Conservation (phyloP, 2,888 invertebrate genomes). For the Phyto melanocephala region DNA sequence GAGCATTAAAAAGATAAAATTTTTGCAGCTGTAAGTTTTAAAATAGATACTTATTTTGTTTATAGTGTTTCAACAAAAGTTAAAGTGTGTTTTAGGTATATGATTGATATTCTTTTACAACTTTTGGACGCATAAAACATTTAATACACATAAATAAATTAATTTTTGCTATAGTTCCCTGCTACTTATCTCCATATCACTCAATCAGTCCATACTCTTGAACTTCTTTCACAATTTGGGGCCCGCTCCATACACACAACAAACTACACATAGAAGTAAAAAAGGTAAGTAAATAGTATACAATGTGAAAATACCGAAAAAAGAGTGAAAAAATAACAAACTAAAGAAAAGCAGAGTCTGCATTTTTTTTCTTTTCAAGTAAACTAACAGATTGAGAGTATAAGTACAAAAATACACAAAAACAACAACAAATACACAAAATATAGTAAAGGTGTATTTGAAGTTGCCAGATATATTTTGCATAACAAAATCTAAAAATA, state of each 20-base stretch:
- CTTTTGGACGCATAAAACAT: constrained; percentile 39
- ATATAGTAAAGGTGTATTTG: constrained; percentile 44
- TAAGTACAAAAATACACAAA: constrained; percentile 5
- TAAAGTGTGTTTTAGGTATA: constrained; percentile 20
- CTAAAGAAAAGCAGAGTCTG: constrained; percentile 42
- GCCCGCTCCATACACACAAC: constrained; percentile 26
- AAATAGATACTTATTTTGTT: constrained; percentile 45
- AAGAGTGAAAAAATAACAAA: constrained; percentile 8
- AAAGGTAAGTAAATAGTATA: constrained; percentile 46
- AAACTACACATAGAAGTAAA: constrained; percentile 14
- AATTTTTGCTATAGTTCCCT: not conserved
- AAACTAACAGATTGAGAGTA: constrained; percentile 60
- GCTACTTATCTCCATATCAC: not conserved
- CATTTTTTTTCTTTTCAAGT: constrained; percentile 54
- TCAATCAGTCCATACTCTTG: constrained; percentile 8
- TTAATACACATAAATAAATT: not conserved
- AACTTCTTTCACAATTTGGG: constrained; percentile 41
- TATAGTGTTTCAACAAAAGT: constrained; percentile 42
- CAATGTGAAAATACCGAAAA: constrained; percentile 24
- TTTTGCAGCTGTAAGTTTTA: constrained; percentile 24
- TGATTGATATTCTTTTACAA: not conserved
- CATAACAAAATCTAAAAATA: too few relatives aligned
- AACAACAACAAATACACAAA: constrained; percentile 21
- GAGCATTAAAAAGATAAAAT: not conserved
- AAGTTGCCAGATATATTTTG: too few relatives aligned